phyloP scores from a whole-genome alignment of 2,888 invertebrate genomes.

The Orthonychiurus folsomi region DNA sequence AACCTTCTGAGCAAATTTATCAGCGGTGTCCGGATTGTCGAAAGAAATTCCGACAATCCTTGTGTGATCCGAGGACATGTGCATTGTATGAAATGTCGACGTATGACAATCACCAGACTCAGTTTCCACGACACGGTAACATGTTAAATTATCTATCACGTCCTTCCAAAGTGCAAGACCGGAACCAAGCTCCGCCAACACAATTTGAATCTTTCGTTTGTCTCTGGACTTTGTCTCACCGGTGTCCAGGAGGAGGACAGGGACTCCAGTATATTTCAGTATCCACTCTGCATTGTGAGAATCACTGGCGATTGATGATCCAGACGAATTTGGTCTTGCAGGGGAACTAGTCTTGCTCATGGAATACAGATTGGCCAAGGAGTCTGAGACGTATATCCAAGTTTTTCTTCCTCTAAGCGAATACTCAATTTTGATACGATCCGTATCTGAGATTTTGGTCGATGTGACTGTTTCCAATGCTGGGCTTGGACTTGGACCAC shows the following conservation, averaged over 20 bases:
- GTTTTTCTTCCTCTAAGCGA: constrained; percentile 69
- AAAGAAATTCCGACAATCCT: constrained; percentile 69
- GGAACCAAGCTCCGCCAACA: constrained; percentile 67
- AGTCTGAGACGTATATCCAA: constrained; percentile 65
- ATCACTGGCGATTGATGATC: not conserved
- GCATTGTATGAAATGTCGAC: constrained; percentile 65
- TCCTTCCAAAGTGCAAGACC: constrained; percentile 75
- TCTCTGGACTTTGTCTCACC: constrained; percentile 63
- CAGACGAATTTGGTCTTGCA: constrained; percentile 31
- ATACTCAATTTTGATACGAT: constrained; percentile 60
- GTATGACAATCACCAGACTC: constrained; percentile 46
- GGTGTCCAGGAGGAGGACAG: constrained; percentile 64
- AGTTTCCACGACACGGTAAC: constrained; percentile 51
- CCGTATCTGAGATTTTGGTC: constrained; percentile 48
- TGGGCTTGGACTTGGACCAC: constrained; percentile 22
- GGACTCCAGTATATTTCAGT: constrained; percentile 66
- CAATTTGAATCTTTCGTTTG: constrained; percentile 59
- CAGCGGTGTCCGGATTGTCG: constrained; percentile 62
- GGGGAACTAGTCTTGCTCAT: constrained; percentile 46
- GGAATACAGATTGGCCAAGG: constrained; percentile 63
- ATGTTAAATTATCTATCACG: constrained; percentile 66
- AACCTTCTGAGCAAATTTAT: constrained; percentile 60
- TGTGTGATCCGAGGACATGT: constrained; percentile 65
- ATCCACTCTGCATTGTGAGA: constrained; percentile 52
- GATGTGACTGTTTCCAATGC: constrained; percentile 12